Evolutionary conservation across 2,797 vertebrate genomes (phyloP).

Genomic region (Distichodus sexfasciatus): DNA sequence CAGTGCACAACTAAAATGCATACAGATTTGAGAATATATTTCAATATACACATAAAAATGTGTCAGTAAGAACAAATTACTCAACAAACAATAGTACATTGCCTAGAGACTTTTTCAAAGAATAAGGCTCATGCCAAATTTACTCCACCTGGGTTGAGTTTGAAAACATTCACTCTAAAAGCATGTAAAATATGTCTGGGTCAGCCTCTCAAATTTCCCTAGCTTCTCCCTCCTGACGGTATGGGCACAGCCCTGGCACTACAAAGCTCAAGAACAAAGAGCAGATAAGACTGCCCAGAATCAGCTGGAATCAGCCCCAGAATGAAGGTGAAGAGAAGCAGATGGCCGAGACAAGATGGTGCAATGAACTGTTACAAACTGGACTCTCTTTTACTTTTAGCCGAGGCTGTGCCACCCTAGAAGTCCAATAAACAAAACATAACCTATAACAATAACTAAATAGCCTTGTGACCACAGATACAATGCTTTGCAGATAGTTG

Average conservation of each 20-base stretch:
- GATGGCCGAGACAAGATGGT: neutral
- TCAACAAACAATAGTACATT: neutral
- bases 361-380: neutral
- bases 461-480: no score
- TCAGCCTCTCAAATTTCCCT: neutral
- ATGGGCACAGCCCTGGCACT: neutral
- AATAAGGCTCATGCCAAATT: neutral
- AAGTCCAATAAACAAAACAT: no score
- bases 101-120: neutral
- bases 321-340: constrained; percentile 2
- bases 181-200: constrained; percentile 4
- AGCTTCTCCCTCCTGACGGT: neutral
- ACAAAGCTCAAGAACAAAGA: neutral
- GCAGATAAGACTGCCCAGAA: neutral
- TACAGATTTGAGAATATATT: no score
- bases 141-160: neutral
- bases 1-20: no score
- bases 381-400: no score
- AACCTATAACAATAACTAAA: no score
- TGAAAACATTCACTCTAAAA: neutral
- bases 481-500: no score
- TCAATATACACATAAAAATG: no score
- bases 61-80: neutral
- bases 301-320: neutral
- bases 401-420: no score